These are phyloP conservation scores for Phlogophora meticulosa DNA, from an alignment of 2,888 invertebrate genomes.

Conservation along the genomic window DNA sequence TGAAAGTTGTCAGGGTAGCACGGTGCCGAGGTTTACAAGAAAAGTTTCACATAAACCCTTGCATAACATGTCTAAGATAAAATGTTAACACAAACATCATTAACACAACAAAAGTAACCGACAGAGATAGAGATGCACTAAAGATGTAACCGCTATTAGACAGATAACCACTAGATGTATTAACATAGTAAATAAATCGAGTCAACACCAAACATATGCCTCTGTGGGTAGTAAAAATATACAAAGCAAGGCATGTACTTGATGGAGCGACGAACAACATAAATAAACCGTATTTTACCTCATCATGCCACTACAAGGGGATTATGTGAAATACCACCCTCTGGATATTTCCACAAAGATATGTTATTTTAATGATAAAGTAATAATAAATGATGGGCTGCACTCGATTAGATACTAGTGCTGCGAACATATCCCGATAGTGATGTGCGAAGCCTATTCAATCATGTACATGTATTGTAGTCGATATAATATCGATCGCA, in stretches of 20 bases:
- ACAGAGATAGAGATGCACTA: slow-evolving; percentile 86
- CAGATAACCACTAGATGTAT: slow-evolving; percentile 75
- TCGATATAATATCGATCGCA: slow-evolving; percentile 52
- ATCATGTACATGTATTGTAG: slow-evolving; percentile 27
- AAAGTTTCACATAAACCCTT: slow-evolving; percentile 73
- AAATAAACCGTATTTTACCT: slow-evolving; percentile 75
- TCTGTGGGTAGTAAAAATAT: slow-evolving; percentile 32
- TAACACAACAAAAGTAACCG: slow-evolving; percentile 82
- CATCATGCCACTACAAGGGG: slow-evolving; percentile 88
- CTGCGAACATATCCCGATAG: slow-evolving; percentile 58
- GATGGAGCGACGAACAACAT: slow-evolving; percentile 72
- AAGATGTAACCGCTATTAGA: slow-evolving; percentile 81
- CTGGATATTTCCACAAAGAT: slow-evolving; percentile 68
- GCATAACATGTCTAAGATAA: slow-evolving; percentile 74
- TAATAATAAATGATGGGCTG: slow-evolving; percentile 49
- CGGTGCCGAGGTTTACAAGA: slow-evolving; percentile 55
- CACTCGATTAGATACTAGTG: slow-evolving; percentile 60
- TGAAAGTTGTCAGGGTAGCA: slow-evolving; percentile 17
- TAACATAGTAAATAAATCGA: slow-evolving; percentile 69
- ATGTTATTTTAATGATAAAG: slow-evolving; percentile 41
- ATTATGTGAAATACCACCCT: slow-evolving; percentile 88
- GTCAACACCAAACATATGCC: slow-evolving; percentile 69
- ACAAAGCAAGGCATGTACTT: slow-evolving; percentile 70
- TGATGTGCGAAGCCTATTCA: slow-evolving; percentile 59
- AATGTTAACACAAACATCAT: slow-evolving; percentile 77